Evolutionary conservation across 2,888 invertebrate species (phyloP).

Genomic region (Julus scanicus): DNA sequence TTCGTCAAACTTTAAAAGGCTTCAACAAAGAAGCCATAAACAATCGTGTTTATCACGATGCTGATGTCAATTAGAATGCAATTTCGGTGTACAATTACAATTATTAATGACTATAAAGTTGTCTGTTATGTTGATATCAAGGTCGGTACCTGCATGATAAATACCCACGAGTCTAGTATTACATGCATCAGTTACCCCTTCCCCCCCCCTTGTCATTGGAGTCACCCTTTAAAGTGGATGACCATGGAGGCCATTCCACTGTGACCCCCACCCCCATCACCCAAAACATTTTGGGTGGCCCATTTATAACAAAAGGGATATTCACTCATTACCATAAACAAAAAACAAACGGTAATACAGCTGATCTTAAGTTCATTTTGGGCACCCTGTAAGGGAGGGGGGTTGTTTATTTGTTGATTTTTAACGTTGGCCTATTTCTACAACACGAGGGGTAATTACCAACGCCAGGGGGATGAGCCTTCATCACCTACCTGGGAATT

Average conservation of each 20-base stretch:
- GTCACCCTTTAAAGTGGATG: slow-evolving; percentile 31
- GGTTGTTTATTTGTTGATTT: too few relatives aligned
- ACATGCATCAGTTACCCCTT: slow-evolving; percentile 42
- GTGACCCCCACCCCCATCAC: background rate
- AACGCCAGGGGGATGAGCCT: too few relatives aligned
- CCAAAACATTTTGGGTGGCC: background rate
- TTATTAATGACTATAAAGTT: background rate
- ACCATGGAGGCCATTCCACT: slow-evolving; percentile 28
- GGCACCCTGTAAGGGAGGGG: too few relatives aligned
- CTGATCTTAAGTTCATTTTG: too few relatives aligned
- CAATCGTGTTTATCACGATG: background rate
- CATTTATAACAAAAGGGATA: background rate
- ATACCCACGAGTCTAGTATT: slow-evolving; percentile 30
- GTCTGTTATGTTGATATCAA: background rate
- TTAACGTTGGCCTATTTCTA: too few relatives aligned
- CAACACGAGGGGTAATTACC: too few relatives aligned
- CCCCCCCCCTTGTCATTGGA: background rate
- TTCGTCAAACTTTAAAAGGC: too few relatives aligned
- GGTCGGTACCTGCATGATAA: slow-evolving; percentile 45
- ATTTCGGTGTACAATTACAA: slow-evolving; percentile 11
- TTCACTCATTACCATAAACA: background rate
- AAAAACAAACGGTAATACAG: too few relatives aligned
- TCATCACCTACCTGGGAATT: too few relatives aligned
- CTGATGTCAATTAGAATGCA: background rate
- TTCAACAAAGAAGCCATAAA: too few relatives aligned